phyloP scores from a whole-genome alignment of 2,888 invertebrate species.

The Acleris cristana region DNA sequence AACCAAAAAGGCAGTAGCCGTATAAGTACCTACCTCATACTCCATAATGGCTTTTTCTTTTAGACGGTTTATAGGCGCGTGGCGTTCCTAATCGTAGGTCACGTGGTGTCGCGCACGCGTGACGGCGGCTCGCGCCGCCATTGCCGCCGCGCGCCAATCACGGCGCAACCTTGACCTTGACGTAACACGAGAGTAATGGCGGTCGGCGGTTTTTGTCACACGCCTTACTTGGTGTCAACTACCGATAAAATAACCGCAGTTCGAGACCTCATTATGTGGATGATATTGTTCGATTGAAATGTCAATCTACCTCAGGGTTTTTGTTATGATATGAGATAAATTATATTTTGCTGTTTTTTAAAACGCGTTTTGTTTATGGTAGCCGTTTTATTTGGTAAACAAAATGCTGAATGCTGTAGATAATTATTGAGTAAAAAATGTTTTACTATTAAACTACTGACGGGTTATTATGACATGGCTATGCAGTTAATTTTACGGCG shows the following conservation, averaged over 20 bases:
- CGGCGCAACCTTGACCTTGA: slow-evolving; percentile 71
- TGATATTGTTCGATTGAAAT: slow-evolving; percentile 19
- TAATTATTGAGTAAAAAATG: too few relatives aligned
- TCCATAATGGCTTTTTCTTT: background rate
- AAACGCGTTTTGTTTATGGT: too few relatives aligned
- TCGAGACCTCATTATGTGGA: slow-evolving; percentile 28
- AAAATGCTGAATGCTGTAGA: too few relatives aligned
- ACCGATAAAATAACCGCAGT: slow-evolving; percentile 38
- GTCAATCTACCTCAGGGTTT: slow-evolving; percentile 18
- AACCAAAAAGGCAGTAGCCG: too few relatives aligned
- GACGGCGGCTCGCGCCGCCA: slow-evolving; percentile 40
- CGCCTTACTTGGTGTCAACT: slow-evolving; percentile 53
- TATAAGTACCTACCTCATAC: background rate
- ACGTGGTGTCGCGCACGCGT: slow-evolving; percentile 58
- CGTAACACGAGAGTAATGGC: slow-evolving; percentile 65
- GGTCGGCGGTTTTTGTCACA: slow-evolving; percentile 64
- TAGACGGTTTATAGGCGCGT: slow-evolving; percentile 17
- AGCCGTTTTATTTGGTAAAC: too few relatives aligned
- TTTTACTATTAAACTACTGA: too few relatives aligned
- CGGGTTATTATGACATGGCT: too few relatives aligned
- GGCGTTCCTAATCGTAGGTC: slow-evolving; percentile 41
- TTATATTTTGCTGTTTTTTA: too few relatives aligned
- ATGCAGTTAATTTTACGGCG: too few relatives aligned
- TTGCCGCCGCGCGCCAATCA: slow-evolving; percentile 45
- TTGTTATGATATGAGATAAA: slow-evolving; percentile 10